Percentiles rank a stretch among this genome's conserved stretches.
phyloP scores from a whole-genome alignment of 2,888 invertebrate genomes.

The Acanthosepion esculentum region DNA sequence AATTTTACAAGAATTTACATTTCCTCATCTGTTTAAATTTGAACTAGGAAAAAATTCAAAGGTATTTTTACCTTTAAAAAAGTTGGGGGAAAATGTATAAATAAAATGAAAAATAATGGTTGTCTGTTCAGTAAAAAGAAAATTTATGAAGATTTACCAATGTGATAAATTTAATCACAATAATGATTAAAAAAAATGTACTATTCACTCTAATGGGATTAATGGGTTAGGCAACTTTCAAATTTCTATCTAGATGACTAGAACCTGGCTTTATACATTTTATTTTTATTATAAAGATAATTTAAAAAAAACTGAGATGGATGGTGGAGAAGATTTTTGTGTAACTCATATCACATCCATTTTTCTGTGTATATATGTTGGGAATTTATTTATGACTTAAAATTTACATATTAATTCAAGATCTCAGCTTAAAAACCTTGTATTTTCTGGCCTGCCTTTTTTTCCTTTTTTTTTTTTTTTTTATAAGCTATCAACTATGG shows the following conservation, averaged over 20 bases:
- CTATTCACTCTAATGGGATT: neutral
- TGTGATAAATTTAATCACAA: neutral
- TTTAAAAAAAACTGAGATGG: neutral
- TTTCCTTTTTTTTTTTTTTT: neutral
- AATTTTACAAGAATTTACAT: neutral
- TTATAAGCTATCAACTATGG: neutral
- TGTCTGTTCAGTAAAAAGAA: neutral
- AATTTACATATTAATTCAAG: neutral
- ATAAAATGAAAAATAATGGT: neutral
- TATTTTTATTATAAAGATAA: neutral
- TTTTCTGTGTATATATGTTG: neutral
- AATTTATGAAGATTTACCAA: neutral
- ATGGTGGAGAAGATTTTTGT: neutral
- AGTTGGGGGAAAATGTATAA: neutral
- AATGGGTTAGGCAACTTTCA: neutral
- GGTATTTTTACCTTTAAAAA: neutral
- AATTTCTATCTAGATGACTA: neutral
- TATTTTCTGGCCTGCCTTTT: neutral
- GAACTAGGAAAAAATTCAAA: neutral
- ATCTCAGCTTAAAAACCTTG: neutral
- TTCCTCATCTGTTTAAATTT: neutral
- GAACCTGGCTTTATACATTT: neutral
- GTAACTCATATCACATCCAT: neutral
- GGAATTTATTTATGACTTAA: neutral
- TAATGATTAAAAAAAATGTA: neutral